Evolutionary conservation across 1,140 invertebrate species (phyloP), one percentile per base, ranked within the genome.

Genomic region (roundworm (Caenorhabditis elegans)): DNA sequence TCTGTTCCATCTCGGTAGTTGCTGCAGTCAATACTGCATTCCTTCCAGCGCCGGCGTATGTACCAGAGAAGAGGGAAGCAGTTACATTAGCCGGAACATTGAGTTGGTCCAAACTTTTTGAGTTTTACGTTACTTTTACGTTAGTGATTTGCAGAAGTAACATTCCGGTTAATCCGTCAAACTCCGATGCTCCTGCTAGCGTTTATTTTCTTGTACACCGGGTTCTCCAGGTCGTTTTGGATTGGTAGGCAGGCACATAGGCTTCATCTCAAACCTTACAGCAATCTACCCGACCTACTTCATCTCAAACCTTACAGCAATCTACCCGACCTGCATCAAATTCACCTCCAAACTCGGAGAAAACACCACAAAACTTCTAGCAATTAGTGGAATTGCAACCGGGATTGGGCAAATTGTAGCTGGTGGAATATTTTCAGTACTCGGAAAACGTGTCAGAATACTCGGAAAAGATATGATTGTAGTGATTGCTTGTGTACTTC

Each of bases 311-410:
- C 22, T 70, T 70, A 5, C 34, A 70, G 60, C 60, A 17, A 70
- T 70, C n/a, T 70, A 70, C 34, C 60, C 60, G 13, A 39, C 60
- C 10, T 70, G 60, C 26, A 70, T 70, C 10, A 70, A 70, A 39
- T 70, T 70, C 34, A 70, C 60, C 10, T 19, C 31, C 17, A 24
- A n/a, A 3, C 34, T 70, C 1, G 60, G 60, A 4, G 60, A 22
- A n/a, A 70, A 70, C 60, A 70, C 60, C 0, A 34, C 34, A 0
- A 70, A 70, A 39, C 34, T 70, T 0, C 34, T 70, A 6, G 60
- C 60, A 2, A 39, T 70, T 10, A 70, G 60, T 39, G 36, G 60
- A 17, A 70, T 70, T 22, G 60, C 60, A n/a, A 70, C 60, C 2
- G 60, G 60, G 22, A 70, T 70, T n/a, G 60, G 60, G 0, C 60